Evolutionary conservation across 2,797 vertebrate genomes (phyloP), one percentile per base, ranked within the genome.

Genomic region (Molossus alvarezi): DNA sequence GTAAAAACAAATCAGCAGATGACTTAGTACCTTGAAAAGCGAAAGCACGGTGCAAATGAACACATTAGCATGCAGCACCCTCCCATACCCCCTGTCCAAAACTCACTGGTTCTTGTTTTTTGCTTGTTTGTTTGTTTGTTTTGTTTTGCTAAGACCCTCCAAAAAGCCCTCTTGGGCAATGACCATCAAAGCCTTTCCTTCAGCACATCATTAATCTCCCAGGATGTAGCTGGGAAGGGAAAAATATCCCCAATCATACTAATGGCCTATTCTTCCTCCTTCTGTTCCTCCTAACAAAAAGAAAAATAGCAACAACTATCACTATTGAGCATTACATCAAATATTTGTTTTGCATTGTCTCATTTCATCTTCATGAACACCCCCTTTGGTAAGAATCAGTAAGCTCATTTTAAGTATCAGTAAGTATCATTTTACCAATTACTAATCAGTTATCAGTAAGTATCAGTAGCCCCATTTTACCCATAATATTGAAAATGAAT

Each of bases 341-440:
- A 25, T 84, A 89, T 41, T 37, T 45, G 9, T 37, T 60, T 88
- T 41, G 8, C 25, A 27, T 29, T 51, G 53, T 48, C 57, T 93
- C 94, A 65, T 65, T 13, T 83, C 41, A 88, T 79, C 41, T 37
- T 27, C 75, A 88, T n/a, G 87, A 84, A 94, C 72, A 62, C 33
- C 51, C 9, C 48, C 45, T 79, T 60, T 21, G 62, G 12, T 69
- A 76, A 80, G 27, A 65, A 62, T 80, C n/a, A 33, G 25, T 45
- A 41, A 25, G 33, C n/a, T 55, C 33, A 45, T 53, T 64, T 85
- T 75, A 69, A 67, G 8, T 48, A 58, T 73, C 41, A 29, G 77
- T 33, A 87, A 37, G 15, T 55, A 85, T 92, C 29, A 76, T 85
- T 94, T 88, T 51, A 82, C 69, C 51, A 13, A 65, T 51, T 82